Evolutionary conservation across 1,140 invertebrate species (phyloP).

Genomic region (Acromyrmex charruanus): DNA sequence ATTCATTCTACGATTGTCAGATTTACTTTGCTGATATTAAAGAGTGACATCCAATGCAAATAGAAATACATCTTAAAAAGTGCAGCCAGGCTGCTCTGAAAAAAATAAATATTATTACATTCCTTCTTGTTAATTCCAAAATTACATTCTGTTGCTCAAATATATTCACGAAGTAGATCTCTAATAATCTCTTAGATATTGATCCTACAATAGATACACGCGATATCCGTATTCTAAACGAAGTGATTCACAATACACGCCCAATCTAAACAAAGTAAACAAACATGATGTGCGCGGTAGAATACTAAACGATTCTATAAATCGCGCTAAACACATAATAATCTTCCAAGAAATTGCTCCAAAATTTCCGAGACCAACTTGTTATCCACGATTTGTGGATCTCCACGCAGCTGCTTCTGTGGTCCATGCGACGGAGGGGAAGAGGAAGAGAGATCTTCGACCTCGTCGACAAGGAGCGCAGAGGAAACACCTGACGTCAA

Average conservation of each 20-base stretch:
- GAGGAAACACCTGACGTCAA: slow-evolving; percentile 14
- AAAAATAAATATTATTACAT: slow-evolving; percentile 39
- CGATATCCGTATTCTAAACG: background rate
- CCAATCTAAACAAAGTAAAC: slow-evolving; percentile 26
- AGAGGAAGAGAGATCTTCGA: background rate
- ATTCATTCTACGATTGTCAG: slow-evolving; percentile 60
- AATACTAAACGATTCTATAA: background rate
- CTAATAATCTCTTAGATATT: background rate
- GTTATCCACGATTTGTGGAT: background rate
- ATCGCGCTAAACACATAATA: background rate
- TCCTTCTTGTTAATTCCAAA: background rate
- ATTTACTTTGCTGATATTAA: slow-evolving; percentile 21
- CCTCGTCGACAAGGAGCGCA: background rate
- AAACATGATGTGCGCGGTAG: background rate
- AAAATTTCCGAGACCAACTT: background rate
- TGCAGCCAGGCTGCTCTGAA: slow-evolving; percentile 22
- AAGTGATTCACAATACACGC: background rate
- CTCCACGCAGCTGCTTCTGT: background rate
- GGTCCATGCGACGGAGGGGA: background rate
- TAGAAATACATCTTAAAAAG: slow-evolving; percentile 38
- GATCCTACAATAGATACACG: background rate
- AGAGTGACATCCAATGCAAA: background rate
- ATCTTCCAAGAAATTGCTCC: background rate
- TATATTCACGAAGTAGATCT: background rate
- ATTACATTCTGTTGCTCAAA: background rate